Conservation (phyloP, 2,888 invertebrate species). For the Hemistola chrysoprasaria region DNA sequence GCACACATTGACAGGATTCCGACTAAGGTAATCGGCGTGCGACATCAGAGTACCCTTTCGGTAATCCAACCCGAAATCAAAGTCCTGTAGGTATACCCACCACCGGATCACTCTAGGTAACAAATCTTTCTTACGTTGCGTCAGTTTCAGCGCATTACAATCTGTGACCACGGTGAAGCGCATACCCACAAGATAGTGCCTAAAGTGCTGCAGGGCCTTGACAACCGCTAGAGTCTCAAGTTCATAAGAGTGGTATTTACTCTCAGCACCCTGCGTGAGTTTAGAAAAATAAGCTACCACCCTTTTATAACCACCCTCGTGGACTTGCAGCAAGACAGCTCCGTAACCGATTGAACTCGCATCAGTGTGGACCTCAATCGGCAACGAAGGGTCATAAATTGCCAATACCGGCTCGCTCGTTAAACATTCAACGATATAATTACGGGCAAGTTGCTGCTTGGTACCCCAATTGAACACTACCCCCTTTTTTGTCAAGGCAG, state of each 20-base stretch:
- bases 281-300: constrained; percentile 24
- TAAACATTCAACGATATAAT: constrained; percentile 8
- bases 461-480: constrained; percentile 10
- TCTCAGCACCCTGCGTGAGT: constrained; percentile 24
- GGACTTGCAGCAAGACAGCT: constrained; percentile 19
- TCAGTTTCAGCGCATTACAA: too few species aligned
- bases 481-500: constrained; percentile 3
- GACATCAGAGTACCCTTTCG: too few species aligned
- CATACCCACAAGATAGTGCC: constrained; percentile 29
- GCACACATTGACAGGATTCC: constrained; percentile 23
- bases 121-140: constrained; percentile 32
- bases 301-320: constrained; percentile 6
- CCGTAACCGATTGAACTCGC: constrained; percentile 14
- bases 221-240: constrained; percentile 27
- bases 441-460: constrained; percentile 9
- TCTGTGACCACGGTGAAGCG: constrained; percentile 33
- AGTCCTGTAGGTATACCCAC: constrained; percentile 37
- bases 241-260: constrained; percentile 31
- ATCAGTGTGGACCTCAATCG: constrained; percentile 21
- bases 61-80: constrained; percentile 29
- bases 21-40: constrained; percentile 26
- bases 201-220: constrained; percentile 28
- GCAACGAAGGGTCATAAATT: too few species aligned
- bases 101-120: constrained; percentile 30
- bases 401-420: constrained; percentile 23